Conservation (phyloP, 1,140 invertebrate genomes). For the Hypothenemus hampei region DNA sequence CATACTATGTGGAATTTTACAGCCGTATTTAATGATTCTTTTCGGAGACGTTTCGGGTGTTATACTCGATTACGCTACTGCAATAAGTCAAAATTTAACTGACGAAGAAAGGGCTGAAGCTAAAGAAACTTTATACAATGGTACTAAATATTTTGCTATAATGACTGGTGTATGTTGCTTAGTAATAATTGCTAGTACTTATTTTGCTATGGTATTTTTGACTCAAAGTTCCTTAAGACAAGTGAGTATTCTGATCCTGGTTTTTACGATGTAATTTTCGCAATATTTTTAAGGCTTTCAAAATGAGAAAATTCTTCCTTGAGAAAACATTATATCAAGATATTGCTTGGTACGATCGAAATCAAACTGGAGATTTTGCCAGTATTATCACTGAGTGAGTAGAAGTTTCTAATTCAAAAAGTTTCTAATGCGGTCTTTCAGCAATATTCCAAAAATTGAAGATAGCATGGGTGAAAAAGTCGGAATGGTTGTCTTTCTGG, state of each 20-base stretch:
- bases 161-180: constrained; percentile 19
- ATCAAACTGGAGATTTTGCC: constrained; percentile 77
- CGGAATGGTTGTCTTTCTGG: constrained; percentile 69
- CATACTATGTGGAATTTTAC: constrained; percentile 27
- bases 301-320: constrained; percentile 57
- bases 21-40: constrained; percentile 32
- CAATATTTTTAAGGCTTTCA: constrained; percentile 53
- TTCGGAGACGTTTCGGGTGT: constrained; percentile 35
- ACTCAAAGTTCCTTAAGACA: constrained; percentile 35
- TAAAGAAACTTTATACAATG: constrained; percentile 23
- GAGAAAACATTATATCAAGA: constrained; percentile 64
- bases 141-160: constrained; percentile 29
- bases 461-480: constrained; percentile 89
- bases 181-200: constrained; percentile 30
- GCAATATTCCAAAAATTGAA: constrained; percentile 82
- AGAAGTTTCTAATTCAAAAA: constrained; percentile 2
- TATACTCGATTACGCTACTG: constrained; percentile 30
- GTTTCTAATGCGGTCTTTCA: too few relatives aligned
- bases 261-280: too few relatives aligned
- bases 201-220: constrained; percentile 30
- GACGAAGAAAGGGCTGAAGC: constrained; percentile 3
- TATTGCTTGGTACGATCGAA: constrained; percentile 79
- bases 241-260: too few relatives aligned
- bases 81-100: constrained; percentile 6
- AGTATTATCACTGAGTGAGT: constrained; percentile 77